phyloP scores from a whole-genome alignment of 2,797 vertebrate genomes.

The Hydrocynus forskahlii region DNA sequence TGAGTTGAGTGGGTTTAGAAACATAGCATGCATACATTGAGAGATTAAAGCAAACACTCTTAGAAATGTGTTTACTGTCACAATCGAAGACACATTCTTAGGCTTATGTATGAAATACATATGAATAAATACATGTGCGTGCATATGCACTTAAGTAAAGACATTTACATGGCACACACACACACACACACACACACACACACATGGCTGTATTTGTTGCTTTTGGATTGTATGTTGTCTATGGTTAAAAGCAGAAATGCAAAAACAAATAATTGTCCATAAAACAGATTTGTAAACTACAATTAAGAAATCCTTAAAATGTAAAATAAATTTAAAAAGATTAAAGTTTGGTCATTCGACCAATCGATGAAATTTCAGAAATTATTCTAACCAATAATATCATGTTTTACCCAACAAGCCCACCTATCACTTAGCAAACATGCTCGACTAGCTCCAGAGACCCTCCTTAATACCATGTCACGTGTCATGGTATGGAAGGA shows the following conservation, averaged over 20 bases:
- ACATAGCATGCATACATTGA: constrained; percentile 19
- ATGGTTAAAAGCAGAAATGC: neutral
- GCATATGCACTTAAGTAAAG: constrained; percentile 9
- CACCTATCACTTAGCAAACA: too few relatives aligned
- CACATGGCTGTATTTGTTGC: too few relatives aligned
- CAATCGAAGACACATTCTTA: neutral
- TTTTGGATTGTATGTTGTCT: neutral
- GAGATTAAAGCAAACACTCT: constrained; percentile 47
- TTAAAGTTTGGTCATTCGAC: neutral
- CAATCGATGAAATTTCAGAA: too few relatives aligned
- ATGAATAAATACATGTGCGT: neutral
- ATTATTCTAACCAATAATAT: too few relatives aligned
- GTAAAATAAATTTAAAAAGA: too few relatives aligned
- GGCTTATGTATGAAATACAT: neutral
- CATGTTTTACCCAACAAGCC: too few relatives aligned
- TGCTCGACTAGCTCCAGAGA: too few relatives aligned
- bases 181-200: too few relatives aligned
- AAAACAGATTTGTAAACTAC: neutral
- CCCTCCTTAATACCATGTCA: too few relatives aligned
- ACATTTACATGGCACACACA: constrained; percentile 5
- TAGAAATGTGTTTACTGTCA: constrained; percentile 1
- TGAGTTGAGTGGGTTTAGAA: neutral
- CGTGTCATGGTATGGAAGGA: too few relatives aligned
- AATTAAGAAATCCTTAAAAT: neutral
- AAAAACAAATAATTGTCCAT: constrained; percentile 32